Percentiles rank a stretch among this genome's conserved stretches.
Conservation (phyloP, 2,888 invertebrate species). For the Cheilosia variabilis region DNA sequence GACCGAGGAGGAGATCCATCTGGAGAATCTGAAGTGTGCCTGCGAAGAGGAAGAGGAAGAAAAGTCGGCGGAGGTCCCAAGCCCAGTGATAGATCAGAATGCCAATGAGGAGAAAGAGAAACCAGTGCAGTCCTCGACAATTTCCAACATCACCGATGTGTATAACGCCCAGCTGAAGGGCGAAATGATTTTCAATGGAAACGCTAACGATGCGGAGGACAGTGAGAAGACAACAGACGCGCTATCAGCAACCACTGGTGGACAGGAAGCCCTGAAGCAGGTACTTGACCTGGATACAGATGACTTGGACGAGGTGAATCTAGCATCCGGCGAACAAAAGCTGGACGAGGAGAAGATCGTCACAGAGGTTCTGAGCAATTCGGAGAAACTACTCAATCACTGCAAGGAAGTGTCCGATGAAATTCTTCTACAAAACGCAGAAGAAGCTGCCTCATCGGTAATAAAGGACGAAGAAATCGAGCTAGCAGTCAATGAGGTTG, state of each 20-base stretch:
- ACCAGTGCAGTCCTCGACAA: conserved; percentile 75
- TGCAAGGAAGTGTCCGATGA: conserved; percentile 82
- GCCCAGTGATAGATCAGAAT: conserved; percentile 62
- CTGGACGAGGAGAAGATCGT: conserved; percentile 85
- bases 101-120: conserved; percentile 77
- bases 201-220: conserved; percentile 43
- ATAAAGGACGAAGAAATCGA: conserved; percentile 85
- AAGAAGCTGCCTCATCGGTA: conserved; percentile 81
- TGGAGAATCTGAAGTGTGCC: conserved; percentile 77
- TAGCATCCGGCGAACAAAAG: conserved; percentile 78
- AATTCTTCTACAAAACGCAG: conserved; percentile 78
- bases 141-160: conserved; percentile 83
- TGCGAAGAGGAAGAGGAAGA: conserved; percentile 76
- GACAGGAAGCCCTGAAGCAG: conserved; percentile 82
- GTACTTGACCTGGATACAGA: conserved; percentile 82
- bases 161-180: conserved; percentile 83
- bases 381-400: conserved; percentile 84
- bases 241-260: conserved; percentile 77
- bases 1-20: conserved; percentile 76
- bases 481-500: conserved; percentile 85
- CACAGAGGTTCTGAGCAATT: conserved; percentile 84
- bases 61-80: conserved; percentile 21
- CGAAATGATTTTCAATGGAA: conserved; percentile 80
- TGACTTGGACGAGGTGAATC: conserved; percentile 79
- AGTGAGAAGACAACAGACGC: conserved; percentile 76